Conservation (phyloP, 2,113 vertebrate species). For the Laticauda colubrina region DNA sequence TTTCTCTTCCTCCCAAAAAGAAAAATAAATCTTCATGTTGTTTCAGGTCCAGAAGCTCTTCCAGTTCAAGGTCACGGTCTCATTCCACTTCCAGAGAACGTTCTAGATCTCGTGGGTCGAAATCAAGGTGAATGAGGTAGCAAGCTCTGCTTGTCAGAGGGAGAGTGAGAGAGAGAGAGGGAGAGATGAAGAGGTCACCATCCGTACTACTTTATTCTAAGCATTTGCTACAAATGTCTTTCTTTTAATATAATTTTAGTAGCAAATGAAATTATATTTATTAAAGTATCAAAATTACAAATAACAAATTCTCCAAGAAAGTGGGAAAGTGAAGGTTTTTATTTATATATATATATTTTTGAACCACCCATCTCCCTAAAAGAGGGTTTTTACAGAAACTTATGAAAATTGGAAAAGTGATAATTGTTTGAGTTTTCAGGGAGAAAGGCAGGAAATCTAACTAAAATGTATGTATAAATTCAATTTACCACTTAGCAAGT, state of each 20-base stretch:
- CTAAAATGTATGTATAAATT: background rate
- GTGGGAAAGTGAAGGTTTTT: background rate
- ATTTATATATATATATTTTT: background rate
- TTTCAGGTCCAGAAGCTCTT: conserved; percentile 98
- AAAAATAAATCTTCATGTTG: conserved; percentile 73
- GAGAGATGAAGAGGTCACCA: conserved; percentile 69
- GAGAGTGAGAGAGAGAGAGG: conserved; percentile 77
- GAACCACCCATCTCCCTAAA: background rate
- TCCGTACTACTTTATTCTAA: conserved; percentile 51
- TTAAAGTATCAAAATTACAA: background rate
- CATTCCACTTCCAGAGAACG: conserved; percentile 85
- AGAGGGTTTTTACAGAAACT: background rate
- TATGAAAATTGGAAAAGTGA: background rate
- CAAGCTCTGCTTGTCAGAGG: conserved; percentile 83
- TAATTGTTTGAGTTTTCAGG: background rate
- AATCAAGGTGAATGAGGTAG: conserved; percentile 99
- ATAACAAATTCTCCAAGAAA: background rate
- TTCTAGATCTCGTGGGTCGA: conserved; percentile 87
- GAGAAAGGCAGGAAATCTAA: background rate
- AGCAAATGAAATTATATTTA: conserved; percentile 43
- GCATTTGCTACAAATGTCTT: conserved; percentile 54
- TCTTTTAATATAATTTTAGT: conserved; percentile 49
- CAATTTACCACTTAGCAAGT: background rate
- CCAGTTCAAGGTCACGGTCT: conserved; percentile 95
- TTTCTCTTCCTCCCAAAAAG: background rate